Evolutionary conservation across 2,888 invertebrate species (phyloP).

Genomic region (Actias luna): DNA sequence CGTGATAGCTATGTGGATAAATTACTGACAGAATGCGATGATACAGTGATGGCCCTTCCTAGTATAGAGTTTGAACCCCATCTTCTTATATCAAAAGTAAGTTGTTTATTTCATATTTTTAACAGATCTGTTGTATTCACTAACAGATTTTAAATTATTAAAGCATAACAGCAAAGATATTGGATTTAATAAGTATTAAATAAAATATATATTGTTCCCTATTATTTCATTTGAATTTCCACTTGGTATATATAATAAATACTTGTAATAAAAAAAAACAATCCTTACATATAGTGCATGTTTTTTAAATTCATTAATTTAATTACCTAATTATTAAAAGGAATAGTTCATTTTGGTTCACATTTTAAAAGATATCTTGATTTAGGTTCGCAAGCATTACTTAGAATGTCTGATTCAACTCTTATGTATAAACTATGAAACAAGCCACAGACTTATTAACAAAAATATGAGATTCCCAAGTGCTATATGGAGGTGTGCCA

Average conservation of each 20-base stretch:
- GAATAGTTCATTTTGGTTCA: neutral
- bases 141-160: too few species aligned
- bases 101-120: conserved; percentile 17
- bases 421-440: conserved; percentile 67
- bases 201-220: too few species aligned
- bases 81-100: conserved; percentile 71
- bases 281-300: too few species aligned
- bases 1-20: conserved; percentile 50
- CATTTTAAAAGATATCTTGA: conserved; percentile 17
- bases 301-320: too few species aligned
- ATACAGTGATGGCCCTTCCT: conserved; percentile 59
- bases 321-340: neutral
- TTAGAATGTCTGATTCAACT: conserved; percentile 70
- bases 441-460: conserved; percentile 59
- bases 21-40: conserved; percentile 57
- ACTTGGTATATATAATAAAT: too few species aligned
- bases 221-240: too few species aligned
- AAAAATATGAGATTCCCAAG: conserved; percentile 71
- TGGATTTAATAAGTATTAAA: too few species aligned
- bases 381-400: conserved; percentile 74
- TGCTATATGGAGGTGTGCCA: conserved; percentile 75
- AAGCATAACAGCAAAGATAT: too few species aligned
- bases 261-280: too few species aligned
- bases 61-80: conserved; percentile 66
- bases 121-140: neutral